A percentile compares a stretch with the other conserved stretches of the same genome.
phyloP scores from a whole-genome alignment of 53 echinoderm and acorn worm species.

The Arbacia lixula region DNA sequence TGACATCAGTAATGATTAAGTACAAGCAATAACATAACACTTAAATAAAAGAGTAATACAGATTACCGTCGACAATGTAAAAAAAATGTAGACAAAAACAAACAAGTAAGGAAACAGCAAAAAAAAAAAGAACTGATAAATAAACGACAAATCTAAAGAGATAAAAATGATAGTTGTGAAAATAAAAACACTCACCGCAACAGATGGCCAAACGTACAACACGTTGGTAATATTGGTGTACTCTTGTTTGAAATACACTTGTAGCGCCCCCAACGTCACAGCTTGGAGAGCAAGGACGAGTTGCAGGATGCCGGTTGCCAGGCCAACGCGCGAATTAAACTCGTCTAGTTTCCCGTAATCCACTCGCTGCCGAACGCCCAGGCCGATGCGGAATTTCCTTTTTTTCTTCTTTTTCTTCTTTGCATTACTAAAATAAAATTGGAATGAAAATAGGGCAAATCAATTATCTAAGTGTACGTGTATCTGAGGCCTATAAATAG shows the following conservation, averaged over 20 bases:
- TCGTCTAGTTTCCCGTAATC: conserved; percentile 32
- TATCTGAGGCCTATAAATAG: no score
- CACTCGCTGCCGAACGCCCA: conserved; percentile 17
- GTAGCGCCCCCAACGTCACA: conserved; percentile 35
- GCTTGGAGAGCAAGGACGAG: conserved; percentile 46
- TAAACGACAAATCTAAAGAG: no score
- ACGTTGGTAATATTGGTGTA: background rate
- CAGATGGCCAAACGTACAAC: conserved; percentile 38
- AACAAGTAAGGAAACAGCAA: no score
- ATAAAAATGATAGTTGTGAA: no score
- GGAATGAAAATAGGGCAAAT: background rate
- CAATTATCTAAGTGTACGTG: background rate
- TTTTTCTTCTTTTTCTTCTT: conserved; percentile 39
- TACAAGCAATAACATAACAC: no score
- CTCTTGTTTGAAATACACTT: conserved; percentile 10
- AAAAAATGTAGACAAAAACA: no score
- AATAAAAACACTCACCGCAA: conserved; percentile 14
- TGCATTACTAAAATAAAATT: background rate
- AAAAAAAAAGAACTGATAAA: no score
- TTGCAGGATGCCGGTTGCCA: conserved; percentile 40
- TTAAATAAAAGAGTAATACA: no score
- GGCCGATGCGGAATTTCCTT: conserved; percentile 23
- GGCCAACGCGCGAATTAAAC: conserved; percentile 25
- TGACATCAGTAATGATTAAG: no score
- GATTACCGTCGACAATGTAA: no score